Percentiles rank a stretch among this genome's conserved stretches.
These are phyloP conservation scores for Ceraclea dissimilis DNA, from an alignment of 2,888 invertebrate species.

Conservation along the genomic window DNA sequence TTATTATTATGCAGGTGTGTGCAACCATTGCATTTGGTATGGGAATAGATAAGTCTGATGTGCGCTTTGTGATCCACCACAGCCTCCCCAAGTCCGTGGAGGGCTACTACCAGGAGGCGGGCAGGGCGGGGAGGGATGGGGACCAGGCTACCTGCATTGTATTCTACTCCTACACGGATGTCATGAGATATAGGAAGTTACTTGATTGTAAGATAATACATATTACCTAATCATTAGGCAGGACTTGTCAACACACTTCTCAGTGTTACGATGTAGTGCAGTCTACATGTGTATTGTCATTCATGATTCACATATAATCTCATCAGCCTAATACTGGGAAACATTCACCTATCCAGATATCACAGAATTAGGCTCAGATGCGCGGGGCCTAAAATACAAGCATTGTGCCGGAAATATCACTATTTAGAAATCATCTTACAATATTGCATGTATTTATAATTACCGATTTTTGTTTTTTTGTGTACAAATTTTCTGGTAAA, in stretches of 20 bases:
- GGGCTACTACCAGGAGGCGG: conserved; percentile 96
- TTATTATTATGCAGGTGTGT: conserved; percentile 68
- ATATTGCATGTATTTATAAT: too few species aligned
- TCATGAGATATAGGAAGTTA: conserved; percentile 60
- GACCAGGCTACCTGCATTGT: conserved; percentile 76
- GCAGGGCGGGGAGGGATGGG: conserved; percentile 93
- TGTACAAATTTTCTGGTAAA: background rate
- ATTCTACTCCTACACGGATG: conserved; percentile 82
- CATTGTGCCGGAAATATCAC: too few species aligned
- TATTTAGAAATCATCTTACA: too few species aligned
- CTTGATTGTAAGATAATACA: conserved; percentile 62
- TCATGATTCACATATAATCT: too few species aligned
- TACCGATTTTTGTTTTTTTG: too few species aligned
- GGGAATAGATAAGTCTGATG: conserved; percentile 98
- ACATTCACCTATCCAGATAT: too few species aligned
- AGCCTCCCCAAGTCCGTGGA: conserved; percentile 92
- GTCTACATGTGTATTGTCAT: too few species aligned
- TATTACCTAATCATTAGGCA: conserved; percentile 20
- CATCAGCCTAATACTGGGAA: too few species aligned
- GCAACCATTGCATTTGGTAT: conserved; percentile 98
- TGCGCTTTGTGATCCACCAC: conserved; percentile 89
- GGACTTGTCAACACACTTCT: too few species aligned
- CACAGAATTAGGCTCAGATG: too few species aligned
- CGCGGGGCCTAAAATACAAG: too few species aligned
- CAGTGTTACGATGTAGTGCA: too few species aligned